Evolutionary conservation across 2,888 invertebrate genomes (phyloP), one percentile per base, ranked within the genome.

Genomic region (Anorthoa munda): DNA sequence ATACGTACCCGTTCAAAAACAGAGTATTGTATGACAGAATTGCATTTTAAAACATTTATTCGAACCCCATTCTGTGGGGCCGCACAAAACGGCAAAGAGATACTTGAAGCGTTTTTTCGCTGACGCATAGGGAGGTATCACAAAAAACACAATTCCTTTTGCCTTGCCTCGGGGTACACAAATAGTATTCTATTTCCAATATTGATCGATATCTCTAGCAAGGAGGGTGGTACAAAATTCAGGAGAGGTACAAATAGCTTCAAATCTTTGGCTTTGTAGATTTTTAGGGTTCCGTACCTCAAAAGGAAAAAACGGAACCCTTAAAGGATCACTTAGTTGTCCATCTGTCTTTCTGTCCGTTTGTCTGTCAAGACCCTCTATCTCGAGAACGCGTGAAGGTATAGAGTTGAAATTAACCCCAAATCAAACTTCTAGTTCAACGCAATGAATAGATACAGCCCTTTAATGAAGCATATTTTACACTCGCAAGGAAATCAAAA

Each of bases 171-270:
- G 12, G 77, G 82, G 70, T 68, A 77, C 65, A 82, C 65, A 66
- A 77, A 84, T 84, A 68, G 85, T 77, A 84, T 84, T 81, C 77
- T 76, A 72, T 82, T 72, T 69, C 64, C 66, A 82, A 72, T 82
- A 84, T 76, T 70, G 67, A 82, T 82, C 69, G 77, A 75, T 81
- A 64, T 81, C 56, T 48, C 23, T 50, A 69, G 51, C n/a, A 68
- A 72, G 31, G 84, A 69, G 55, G 23, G 31, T 64, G 45, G 50
- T 63, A 68, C 12, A 75, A 58, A 55, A 63, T 70, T 61, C 53
- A 63, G n/a, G 26, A 66, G 46, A 53, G 26, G 21, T 60, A 59
- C 9, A 64, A 64, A 73, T 21, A 59, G 46, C 39, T 58, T 39
- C 11, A 26, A 59, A 63, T 53, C 9, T 21, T 80, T 26, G 48